A percentile compares a stretch with the other conserved stretches of the same genome.
Evolutionary conservation across 2,797 vertebrate genomes (phyloP).

Genomic region (Tragelaphus oryx): DNA sequence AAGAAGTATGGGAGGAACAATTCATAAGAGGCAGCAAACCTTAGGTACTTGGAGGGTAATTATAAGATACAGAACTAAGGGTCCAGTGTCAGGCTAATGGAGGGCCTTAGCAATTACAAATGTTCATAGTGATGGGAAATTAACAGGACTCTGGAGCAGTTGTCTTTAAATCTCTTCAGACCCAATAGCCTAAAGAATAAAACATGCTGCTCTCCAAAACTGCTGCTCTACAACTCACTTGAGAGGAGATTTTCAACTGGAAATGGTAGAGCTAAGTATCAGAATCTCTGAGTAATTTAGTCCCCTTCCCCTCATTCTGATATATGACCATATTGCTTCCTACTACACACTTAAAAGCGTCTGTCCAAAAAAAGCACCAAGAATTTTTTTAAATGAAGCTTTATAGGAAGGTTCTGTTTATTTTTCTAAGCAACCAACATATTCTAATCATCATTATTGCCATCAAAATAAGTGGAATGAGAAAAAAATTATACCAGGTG

Average conservation of each 20-base stretch:
- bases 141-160: neutral
- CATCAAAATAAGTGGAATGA: neutral
- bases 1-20: neutral
- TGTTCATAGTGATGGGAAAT: neutral
- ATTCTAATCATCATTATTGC: neutral
- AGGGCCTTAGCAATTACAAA: neutral
- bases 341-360: neutral
- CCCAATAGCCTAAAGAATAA: neutral
- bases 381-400: neutral
- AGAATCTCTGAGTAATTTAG: neutral
- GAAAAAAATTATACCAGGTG: neutral
- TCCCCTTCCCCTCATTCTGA: neutral
- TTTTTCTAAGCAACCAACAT: neutral
- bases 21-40: neutral
- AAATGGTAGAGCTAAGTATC: neutral
- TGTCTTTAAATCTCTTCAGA: neutral
- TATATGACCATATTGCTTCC: neutral
- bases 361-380: neutral
- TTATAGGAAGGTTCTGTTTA: neutral
- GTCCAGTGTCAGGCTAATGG: neutral
- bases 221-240: neutral
- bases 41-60: neutral
- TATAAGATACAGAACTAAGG: neutral
- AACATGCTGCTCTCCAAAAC: neutral
- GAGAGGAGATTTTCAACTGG: neutral